Conservation (phyloP, 2,797 vertebrate genomes). For the Fundulus diaphanus region DNA sequence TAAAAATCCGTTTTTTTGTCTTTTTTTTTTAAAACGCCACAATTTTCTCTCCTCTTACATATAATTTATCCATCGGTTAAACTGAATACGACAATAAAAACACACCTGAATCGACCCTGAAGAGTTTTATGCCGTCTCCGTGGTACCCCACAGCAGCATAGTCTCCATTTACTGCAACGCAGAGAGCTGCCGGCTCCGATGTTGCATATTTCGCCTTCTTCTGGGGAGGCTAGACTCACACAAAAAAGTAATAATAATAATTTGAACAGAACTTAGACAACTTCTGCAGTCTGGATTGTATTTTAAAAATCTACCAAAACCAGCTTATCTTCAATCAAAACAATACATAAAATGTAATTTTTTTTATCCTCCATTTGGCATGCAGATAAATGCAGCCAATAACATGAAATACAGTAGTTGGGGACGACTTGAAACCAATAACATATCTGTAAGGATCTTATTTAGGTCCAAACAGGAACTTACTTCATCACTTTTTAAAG, state of each 20-base stretch:
- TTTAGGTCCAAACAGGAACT: conserved; percentile 8
- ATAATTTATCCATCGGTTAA: not conserved
- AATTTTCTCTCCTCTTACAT: not conserved
- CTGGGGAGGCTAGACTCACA: conserved; percentile 47
- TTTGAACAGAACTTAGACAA: not conserved
- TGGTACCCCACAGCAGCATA: conserved; percentile 84
- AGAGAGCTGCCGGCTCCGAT: conserved; percentile 76
- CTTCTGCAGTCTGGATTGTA: no score
- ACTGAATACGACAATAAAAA: not conserved
- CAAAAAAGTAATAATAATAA: not conserved
- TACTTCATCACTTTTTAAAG: conserved; percentile 68
- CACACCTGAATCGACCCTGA: conserved; percentile 77
- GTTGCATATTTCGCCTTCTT: conserved; percentile 48
- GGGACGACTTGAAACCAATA: not conserved
- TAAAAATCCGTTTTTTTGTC: no score
- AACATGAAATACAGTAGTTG: not conserved
- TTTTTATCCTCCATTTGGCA: not conserved
- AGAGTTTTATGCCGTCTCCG: conserved; percentile 80
- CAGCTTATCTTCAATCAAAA: not conserved
- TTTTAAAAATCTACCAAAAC: not conserved
- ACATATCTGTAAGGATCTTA: not conserved
- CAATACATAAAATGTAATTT: not conserved
- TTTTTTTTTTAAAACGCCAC: not conserved
- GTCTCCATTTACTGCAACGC: conserved; percentile 75
- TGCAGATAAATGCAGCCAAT: not conserved